Evolutionary conservation across 1,140 invertebrate genomes (phyloP).

Genomic region (Lepidurus arcticus): DNA sequence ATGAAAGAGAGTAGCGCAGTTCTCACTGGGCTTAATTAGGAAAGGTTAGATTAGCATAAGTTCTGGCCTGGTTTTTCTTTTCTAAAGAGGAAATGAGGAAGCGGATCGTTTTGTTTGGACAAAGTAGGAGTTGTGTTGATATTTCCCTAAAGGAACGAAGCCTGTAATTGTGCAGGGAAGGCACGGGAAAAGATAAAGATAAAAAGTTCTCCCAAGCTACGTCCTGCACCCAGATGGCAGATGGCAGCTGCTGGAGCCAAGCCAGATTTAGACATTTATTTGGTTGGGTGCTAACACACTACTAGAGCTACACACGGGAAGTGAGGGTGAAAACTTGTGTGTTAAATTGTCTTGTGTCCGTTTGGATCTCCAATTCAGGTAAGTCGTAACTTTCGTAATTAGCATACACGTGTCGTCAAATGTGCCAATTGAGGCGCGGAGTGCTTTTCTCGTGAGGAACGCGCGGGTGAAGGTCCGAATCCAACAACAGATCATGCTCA

Average conservation of each 20-base stretch:
- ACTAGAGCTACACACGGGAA: slow-evolving; percentile 15
- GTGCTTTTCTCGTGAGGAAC: slow-evolving; percentile 10
- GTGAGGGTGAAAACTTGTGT: slow-evolving; percentile 17
- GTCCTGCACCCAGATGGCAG: slow-evolving; percentile 9
- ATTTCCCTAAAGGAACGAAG: background rate
- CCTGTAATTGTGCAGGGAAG: background rate
- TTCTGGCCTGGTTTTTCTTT: background rate
- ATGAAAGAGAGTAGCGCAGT: background rate
- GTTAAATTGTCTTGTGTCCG: background rate
- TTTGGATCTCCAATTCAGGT: background rate
- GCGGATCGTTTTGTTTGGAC: background rate
- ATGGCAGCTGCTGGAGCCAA: slow-evolving; percentile 20
- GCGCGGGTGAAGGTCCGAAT: slow-evolving; percentile 20
- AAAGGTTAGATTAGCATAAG: background rate
- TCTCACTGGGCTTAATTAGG: background rate
- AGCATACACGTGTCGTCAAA: background rate
- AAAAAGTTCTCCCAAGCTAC: slow-evolving; percentile 8
- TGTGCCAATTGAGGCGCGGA: slow-evolving; percentile 3
- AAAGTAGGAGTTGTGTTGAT: slow-evolving; percentile 10
- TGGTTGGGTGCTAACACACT: slow-evolving; percentile 18
- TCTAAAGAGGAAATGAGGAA: background rate
- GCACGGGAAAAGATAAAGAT: background rate
- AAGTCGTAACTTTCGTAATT: slow-evolving; percentile 5
- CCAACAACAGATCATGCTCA: slow-evolving; percentile 10
- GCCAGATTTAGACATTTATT: slow-evolving; percentile 22